Evolutionary conservation across 92 coral and sea anemone genomes (phyloP).

Genomic region (Epizoanthus illoricatus): DNA sequence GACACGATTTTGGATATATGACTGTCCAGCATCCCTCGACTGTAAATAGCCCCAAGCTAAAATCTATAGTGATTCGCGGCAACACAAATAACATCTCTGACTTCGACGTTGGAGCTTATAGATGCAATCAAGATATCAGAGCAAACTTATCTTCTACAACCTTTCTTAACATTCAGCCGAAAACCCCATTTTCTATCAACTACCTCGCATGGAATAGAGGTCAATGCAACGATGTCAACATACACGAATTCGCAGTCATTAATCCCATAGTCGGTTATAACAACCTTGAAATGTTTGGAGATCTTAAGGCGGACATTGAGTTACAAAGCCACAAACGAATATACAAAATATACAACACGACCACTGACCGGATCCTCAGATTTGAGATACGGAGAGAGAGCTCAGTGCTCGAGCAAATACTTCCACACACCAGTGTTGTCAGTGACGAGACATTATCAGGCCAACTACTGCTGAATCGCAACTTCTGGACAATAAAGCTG

Average conservation of each 20-base stretch:
- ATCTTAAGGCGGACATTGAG: conserved; percentile 47
- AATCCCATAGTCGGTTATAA: conserved; percentile 22
- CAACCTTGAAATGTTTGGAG: conserved; percentile 43
- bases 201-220: conserved; percentile 48
- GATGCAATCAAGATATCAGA: conserved; percentile 32
- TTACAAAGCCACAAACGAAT: conserved; percentile 36
- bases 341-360: conserved; percentile 63
- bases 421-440: conserved; percentile 61
- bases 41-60: conserved; percentile 33
- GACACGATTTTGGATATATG: conserved; percentile 74
- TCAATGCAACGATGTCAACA: conserved; percentile 54
- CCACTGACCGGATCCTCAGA: conserved; percentile 22
- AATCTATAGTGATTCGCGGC: conserved; percentile 57
- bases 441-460: conserved; percentile 63
- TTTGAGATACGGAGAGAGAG: conserved; percentile 58
- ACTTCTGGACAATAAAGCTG: conserved; percentile 72
- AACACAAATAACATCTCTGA: conserved; percentile 37
- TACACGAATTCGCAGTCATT: conserved; percentile 40
- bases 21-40: conserved; percentile 57
- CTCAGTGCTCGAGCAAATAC: conserved; percentile 55
- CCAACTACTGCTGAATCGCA: conserved; percentile 56
- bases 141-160: conserved; percentile 4
- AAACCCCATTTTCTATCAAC: conserved; percentile 62
- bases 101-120: conserved; percentile 56
- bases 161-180: conserved; percentile 56